Evolutionary conservation across 2,888 invertebrate genomes (phyloP).

Genomic region (Acrobasis suavella): DNA sequence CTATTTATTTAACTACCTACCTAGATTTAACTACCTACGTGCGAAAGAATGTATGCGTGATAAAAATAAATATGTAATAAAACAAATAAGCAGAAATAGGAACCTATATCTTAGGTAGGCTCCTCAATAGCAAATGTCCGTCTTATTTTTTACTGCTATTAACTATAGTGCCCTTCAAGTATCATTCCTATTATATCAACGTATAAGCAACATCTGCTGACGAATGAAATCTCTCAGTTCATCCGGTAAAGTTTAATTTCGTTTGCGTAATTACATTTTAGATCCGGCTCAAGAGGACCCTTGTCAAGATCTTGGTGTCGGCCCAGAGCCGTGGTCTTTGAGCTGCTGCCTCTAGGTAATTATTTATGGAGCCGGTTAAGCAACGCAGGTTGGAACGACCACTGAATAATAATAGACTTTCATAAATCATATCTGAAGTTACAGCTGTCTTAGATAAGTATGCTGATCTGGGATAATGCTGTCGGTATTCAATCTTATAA

Average conservation of each 20-base stretch:
- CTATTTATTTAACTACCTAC: too few relatives aligned
- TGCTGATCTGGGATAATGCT: neutral
- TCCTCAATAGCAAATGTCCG: neutral
- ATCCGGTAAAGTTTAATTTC: slow-evolving; percentile 37
- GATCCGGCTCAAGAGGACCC: slow-evolving; percentile 48
- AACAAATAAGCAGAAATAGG: too few relatives aligned
- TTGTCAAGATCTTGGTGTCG: slow-evolving; percentile 51
- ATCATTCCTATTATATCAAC: neutral
- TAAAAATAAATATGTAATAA: too few relatives aligned
- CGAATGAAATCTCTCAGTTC: slow-evolving; percentile 10
- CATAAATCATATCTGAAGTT: slow-evolving; percentile 29
- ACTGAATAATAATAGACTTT: slow-evolving; percentile 37
- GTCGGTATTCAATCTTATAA: neutral
- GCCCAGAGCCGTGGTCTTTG: slow-evolving; percentile 42
- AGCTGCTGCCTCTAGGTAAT: slow-evolving; percentile 42
- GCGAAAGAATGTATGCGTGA: too few relatives aligned
- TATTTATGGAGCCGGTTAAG: slow-evolving; percentile 45
- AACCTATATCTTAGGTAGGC: too few relatives aligned
- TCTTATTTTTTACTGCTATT: neutral
- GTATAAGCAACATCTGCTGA: neutral
- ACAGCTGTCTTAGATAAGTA: slow-evolving; percentile 8
- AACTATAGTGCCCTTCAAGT: slow-evolving; percentile 3
- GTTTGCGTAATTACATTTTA: slow-evolving; percentile 48
- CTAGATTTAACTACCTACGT: too few relatives aligned
- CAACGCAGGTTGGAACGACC: slow-evolving; percentile 37